Base-by-base conservation (phyloP, 2,113 vertebrate species). In the Plectropomus leopardus region DNA sequence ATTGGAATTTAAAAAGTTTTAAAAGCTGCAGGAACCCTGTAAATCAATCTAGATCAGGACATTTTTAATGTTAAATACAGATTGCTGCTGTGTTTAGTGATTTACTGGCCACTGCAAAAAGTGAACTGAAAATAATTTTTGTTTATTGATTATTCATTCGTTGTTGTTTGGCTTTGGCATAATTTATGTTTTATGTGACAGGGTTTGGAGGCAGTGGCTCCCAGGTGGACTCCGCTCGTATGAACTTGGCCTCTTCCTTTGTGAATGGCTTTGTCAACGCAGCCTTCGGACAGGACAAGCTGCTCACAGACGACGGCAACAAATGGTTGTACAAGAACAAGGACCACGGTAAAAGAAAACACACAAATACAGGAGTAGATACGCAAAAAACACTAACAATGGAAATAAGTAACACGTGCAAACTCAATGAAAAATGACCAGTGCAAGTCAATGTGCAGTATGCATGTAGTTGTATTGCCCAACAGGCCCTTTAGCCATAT, bases 311-410 rank as follows among this genome's bases (percentile, higher is more conserved):
- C 2, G 98, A 99, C 16, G 98, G 98, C 84, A 99, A 99, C 93
- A 99, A 99, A 81, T 99, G 98, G 98, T 92, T 99, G 21, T 99
- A 99, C 86, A 99, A 99, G 92, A 99, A 99, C 94, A 99, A 99
- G 83, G 98, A 99, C 88, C 98, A 99, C 0, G 98, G 98, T 99
- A 86, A 65, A 86, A 94, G 89, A 75, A 54, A 32, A 17, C 32
- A 17, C 10, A 2, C 1, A 24, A 3, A 51, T 23, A 64, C 36
- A 36, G 3, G 23, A 48, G 51, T 40, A n/a, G n/a, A n/a, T n/a
- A n/a, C n/a, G n/a, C n/a, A n/a, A n/a, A n/a, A n/a, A n/a, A n/a
- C n/a, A n/a, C n/a, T n/a, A n/a, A n/a, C n/a, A n/a, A n/a, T n/a
- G n/a, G n/a, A n/a, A n/a, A n/a, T n/a, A n/a, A n/a, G n/a, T n/a